Evolutionary conservation across 2,113 vertebrate genomes (phyloP).

Genomic region (Syrmaticus mikado): DNA sequence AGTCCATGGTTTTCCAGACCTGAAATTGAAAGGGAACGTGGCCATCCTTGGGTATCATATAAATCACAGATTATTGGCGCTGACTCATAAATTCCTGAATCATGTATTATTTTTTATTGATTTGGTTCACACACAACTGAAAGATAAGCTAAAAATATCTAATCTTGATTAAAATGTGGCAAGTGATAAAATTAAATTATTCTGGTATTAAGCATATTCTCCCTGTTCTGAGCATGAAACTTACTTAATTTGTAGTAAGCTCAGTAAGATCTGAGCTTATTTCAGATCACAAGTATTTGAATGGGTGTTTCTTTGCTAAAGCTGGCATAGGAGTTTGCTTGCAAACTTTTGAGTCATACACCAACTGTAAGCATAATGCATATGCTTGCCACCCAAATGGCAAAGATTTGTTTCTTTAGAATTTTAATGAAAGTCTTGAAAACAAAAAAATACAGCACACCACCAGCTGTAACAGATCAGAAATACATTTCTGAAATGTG

Average conservation of each 20-base stretch:
- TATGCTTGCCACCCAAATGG: neutral
- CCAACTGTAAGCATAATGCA: neutral
- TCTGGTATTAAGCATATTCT: neutral
- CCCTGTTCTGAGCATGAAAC: neutral
- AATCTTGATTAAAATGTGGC: neutral
- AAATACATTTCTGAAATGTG: neutral
- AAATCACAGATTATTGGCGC: neutral
- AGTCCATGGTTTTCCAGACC: neutral
- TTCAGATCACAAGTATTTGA: neutral
- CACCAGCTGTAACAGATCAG: neutral
- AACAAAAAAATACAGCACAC: neutral
- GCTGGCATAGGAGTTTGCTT: neutral
- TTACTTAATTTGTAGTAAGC: no score
- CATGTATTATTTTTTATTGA: neutral
- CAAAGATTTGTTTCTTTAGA: neutral
- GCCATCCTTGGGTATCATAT: neutral
- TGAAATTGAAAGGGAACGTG: neutral
- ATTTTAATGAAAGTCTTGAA: neutral
- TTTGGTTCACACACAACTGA: neutral
- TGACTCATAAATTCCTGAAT: neutral
- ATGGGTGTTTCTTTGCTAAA: neutral
- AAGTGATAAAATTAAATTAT: neutral
- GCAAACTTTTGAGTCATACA: neutral
- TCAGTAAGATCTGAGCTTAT: neutral
- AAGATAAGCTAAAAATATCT: neutral